phyloP scores from a whole-genome alignment of 2,797 vertebrate genomes.

The Pseudomugil gertrudae region DNA sequence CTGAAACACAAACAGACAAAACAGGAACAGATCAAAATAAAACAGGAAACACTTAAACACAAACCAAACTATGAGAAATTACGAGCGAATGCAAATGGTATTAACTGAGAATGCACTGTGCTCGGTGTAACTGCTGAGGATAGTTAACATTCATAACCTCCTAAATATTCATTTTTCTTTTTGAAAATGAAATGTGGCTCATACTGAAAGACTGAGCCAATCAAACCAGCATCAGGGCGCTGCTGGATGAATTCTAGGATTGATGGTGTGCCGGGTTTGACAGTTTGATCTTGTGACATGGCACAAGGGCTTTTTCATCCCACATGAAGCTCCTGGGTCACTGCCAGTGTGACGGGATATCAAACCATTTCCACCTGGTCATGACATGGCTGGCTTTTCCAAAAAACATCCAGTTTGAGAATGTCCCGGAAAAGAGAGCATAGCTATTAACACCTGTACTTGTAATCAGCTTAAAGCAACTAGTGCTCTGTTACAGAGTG shows the following conservation, averaged over 20 bases:
- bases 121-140: background rate
- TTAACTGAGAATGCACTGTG: background rate
- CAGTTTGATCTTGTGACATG: conserved; percentile 25
- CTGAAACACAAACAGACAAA: too few relatives aligned
- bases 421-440: background rate
- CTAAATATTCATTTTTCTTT: background rate
- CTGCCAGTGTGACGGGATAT: conserved; percentile 30
- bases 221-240: background rate
- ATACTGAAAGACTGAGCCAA: background rate
- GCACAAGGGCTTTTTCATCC: conserved; percentile 25
- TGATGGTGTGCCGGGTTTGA: conserved; percentile 15
- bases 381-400: conserved; percentile 19
- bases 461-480: conserved; percentile 28
- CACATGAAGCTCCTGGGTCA: conserved; percentile 4
- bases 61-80: too few relatives aligned
- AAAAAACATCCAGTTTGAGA: conserved; percentile 4
- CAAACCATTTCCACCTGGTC: conserved; percentile 16
- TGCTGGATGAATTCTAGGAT: conserved; percentile 12
- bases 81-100: too few relatives aligned
- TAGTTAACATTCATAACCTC: background rate
- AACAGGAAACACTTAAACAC: too few relatives aligned
- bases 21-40: too few relatives aligned
- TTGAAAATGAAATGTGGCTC: background rate
- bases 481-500: background rate
- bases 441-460: background rate